These are phyloP conservation scores for Catamblyrhynchus diadema DNA, from an alignment of 2,797 vertebrate genomes.

Conservation along the genomic window DNA sequence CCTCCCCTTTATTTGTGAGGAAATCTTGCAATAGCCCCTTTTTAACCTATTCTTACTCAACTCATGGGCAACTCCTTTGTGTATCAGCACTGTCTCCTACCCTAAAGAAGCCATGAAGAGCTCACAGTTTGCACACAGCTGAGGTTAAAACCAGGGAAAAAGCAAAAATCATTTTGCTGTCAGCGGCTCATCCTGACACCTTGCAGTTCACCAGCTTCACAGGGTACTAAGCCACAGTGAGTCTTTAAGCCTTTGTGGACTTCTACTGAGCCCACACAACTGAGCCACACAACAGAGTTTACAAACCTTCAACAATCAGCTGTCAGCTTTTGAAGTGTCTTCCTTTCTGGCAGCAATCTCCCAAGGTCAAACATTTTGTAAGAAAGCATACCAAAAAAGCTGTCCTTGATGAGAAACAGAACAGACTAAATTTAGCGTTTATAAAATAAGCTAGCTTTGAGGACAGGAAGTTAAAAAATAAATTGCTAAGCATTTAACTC, in stretches of 20 bases:
- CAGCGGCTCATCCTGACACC: not conserved
- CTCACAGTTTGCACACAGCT: not conserved
- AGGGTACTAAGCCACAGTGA: not conserved
- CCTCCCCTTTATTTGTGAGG: not conserved
- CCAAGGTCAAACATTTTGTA: constrained; percentile 58
- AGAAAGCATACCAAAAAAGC: constrained; percentile 58
- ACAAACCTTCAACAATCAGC: not conserved
- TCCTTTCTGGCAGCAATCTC: constrained; percentile 25
- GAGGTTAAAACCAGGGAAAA: not conserved
- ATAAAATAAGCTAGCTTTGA: constrained; percentile 60
- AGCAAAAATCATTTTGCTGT: not conserved
- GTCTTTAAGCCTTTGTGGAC: not conserved
- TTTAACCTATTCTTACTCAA: not conserved
- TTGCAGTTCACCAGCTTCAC: not conserved
- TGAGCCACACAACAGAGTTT: not conserved
- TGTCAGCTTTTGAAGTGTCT: constrained; percentile 32
- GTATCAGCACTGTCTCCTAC: not conserved
- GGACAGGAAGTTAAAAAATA: constrained; percentile 61
- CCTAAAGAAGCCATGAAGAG: not conserved
- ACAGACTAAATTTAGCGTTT: constrained; percentile 49
- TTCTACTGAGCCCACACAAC: not conserved
- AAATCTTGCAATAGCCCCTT: not conserved
- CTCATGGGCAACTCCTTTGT: not conserved
- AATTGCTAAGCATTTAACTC: not conserved
- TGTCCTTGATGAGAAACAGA: constrained; percentile 56